phyloP scores from a whole-genome alignment of 2,113 vertebrate genomes.

The Macquaria ambigua region DNA sequence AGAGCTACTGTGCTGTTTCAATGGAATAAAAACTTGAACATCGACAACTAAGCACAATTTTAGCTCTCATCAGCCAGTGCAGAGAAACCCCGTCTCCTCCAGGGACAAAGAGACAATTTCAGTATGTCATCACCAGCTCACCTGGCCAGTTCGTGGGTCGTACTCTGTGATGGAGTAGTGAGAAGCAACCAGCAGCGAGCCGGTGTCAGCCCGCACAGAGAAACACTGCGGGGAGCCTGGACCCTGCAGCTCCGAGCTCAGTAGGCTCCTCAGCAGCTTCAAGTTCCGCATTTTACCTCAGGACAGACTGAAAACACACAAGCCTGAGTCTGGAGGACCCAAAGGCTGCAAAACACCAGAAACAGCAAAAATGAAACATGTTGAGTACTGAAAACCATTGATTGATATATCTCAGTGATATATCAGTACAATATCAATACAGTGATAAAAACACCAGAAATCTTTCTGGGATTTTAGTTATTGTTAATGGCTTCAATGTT shows the following conservation, averaged over 20 bases:
- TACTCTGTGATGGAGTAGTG: constrained; percentile 87
- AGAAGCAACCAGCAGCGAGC: constrained; percentile 87
- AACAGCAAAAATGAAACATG: neutral
- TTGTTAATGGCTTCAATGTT: neutral
- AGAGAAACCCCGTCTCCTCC: neutral
- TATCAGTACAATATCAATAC: no score
- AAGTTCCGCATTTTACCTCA: constrained; percentile 90
- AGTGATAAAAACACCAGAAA: neutral
- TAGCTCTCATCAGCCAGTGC: neutral
- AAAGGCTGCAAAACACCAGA: constrained; percentile 5
- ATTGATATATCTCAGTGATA: neutral
- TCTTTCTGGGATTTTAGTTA: no score
- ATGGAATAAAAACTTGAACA: neutral
- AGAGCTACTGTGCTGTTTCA: neutral
- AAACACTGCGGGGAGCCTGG: constrained; percentile 86
- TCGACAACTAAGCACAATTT: neutral
- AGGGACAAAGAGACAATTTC: neutral
- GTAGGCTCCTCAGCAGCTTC: constrained; percentile 84
- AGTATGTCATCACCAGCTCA: constrained; percentile 25
- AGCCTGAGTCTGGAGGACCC: neutral
- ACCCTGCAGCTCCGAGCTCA: constrained; percentile 77
- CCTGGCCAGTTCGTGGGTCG: constrained; percentile 81
- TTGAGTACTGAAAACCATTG: neutral
- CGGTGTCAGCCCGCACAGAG: constrained; percentile 80
- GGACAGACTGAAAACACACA: neutral